Evolutionary conservation across 2,797 vertebrate species (phyloP).

Genomic region (Ctenopoma multispine): DNA sequence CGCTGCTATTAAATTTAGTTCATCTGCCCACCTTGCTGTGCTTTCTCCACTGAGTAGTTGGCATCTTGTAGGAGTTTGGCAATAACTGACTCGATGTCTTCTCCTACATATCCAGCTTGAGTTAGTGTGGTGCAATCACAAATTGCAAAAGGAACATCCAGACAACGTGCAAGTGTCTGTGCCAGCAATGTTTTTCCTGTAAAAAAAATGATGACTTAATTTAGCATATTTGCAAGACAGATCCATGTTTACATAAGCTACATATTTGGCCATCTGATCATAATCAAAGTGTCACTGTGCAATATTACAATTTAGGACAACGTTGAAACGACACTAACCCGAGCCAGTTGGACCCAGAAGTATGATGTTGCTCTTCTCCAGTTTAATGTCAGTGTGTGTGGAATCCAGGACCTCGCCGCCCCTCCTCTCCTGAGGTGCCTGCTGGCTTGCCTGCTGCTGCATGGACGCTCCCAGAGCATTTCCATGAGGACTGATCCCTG

Average conservation of each 20-base stretch:
- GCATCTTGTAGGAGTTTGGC: constrained; percentile 97
- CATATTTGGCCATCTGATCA: not conserved
- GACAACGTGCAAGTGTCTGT: constrained; percentile 95
- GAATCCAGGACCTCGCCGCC: constrained; percentile 95
- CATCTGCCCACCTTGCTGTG: constrained; percentile 91
- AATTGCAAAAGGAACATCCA: constrained; percentile 98
- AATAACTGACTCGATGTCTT: constrained; percentile 98
- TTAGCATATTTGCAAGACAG: not conserved
- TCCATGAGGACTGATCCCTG: constrained; percentile 95
- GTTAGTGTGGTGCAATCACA: constrained; percentile 99
- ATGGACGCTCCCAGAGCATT: constrained; percentile 95
- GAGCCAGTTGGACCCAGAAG: constrained; percentile 98
- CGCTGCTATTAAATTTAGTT: not conserved
- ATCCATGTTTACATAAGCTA: not conserved
- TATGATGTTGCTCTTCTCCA: constrained; percentile 99
- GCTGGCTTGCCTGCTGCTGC: constrained; percentile 95
- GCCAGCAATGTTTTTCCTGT: constrained; percentile 97
- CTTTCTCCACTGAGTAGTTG: constrained; percentile 97
- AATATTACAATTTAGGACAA: constrained; percentile 1
- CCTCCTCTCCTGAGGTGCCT: constrained; percentile 92
- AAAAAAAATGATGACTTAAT: not conserved
- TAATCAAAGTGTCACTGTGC: not conserved
- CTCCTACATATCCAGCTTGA: constrained; percentile 97
- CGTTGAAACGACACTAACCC: constrained; percentile 79
- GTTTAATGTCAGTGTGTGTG: constrained; percentile 91